Conservation (phyloP, 2,797 vertebrate genomes). For the Oreochromis mossambicus region DNA sequence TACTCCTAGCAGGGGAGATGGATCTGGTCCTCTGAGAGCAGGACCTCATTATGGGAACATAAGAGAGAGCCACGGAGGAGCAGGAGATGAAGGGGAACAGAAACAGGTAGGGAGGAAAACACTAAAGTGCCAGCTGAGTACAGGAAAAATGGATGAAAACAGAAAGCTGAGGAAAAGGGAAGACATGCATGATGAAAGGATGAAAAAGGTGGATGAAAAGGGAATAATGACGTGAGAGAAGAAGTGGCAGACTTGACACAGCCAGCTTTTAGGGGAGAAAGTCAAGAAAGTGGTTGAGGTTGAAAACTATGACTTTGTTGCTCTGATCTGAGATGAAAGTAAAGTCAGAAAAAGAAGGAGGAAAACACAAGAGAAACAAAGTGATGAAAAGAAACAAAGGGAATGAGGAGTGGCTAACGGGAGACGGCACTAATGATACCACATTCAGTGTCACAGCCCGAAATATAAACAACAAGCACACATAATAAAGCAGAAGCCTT, state of each 20-base stretch:
- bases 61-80: slow-evolving; percentile 16
- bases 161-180: background rate
- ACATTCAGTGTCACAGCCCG: slow-evolving; percentile 30
- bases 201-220: background rate
- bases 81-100: slow-evolving; percentile 29
- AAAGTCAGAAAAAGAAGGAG: background rate
- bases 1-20: slow-evolving; percentile 30
- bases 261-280: background rate
- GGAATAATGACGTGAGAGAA: background rate
- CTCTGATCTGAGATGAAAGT: slow-evolving; percentile 55
- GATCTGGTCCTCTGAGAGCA: slow-evolving; percentile 25
- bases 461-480: slow-evolving; percentile 33
- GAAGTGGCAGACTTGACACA: background rate
- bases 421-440: slow-evolving; percentile 50
- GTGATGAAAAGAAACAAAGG: slow-evolving; percentile 11
- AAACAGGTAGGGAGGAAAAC: slow-evolving; percentile 2
- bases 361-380: slow-evolving; percentile 14
- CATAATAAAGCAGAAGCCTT: slow-evolving; percentile 40
- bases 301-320: slow-evolving; percentile 24
- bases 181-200: slow-evolving; percentile 13
- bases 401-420: background rate
- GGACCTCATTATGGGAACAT: slow-evolving; percentile 48
- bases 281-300: background rate
- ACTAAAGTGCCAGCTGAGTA: slow-evolving; percentile 9
- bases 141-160: background rate